A percentile compares a stretch with the other conserved stretches of the same genome.
Evolutionary conservation across 1,140 invertebrate genomes (phyloP).

Genomic region (Hormaphis cornu): DNA sequence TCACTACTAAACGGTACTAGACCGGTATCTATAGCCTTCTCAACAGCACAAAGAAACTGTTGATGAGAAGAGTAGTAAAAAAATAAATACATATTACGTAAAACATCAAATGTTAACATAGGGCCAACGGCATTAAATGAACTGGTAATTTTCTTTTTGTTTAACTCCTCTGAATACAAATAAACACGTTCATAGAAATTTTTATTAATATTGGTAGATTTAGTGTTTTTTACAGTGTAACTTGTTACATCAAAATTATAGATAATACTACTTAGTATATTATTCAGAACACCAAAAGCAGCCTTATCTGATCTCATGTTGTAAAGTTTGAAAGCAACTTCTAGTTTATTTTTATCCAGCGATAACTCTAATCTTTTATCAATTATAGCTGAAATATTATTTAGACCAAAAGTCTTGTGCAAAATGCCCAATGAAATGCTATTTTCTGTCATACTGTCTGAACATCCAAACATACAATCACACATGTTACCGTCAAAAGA

Average conservation of each 20-base stretch:
- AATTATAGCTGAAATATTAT: neutral
- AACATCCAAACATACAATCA: constrained; percentile 16
- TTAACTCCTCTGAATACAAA: neutral
- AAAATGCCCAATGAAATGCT: no score
- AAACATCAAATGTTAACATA: neutral
- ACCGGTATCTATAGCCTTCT: neutral
- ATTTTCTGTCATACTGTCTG: neutral
- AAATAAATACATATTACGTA: neutral
- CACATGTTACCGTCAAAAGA: constrained; percentile 20
- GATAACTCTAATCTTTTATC: neutral
- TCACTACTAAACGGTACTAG: neutral
- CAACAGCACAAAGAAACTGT: neutral
- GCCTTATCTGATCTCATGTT: neutral
- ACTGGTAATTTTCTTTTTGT: neutral
- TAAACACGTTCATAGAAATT: neutral
- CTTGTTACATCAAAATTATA: neutral
- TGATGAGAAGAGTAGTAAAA: neutral
- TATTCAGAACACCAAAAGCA: neutral
- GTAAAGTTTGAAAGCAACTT: constrained; percentile 8
- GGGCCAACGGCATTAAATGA: neutral
- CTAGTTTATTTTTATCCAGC: neutral
- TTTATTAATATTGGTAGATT: neutral
- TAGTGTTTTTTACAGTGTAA: neutral
- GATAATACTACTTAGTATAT: neutral
- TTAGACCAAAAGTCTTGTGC: neutral